Conservation (phyloP, 1,140 invertebrate species). For the Plutomurus gul region DNA sequence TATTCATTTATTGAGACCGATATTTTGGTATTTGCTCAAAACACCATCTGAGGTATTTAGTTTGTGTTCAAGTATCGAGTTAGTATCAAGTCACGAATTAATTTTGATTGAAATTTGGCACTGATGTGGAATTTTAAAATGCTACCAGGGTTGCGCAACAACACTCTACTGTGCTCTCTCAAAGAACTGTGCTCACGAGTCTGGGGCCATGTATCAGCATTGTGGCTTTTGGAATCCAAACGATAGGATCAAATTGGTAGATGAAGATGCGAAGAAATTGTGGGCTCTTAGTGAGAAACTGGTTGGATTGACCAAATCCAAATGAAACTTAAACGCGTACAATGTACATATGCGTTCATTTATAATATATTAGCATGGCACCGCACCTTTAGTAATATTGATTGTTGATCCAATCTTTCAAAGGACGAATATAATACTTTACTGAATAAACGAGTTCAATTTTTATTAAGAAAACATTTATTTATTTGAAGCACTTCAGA, state of each 20-base stretch:
- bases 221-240: conserved; percentile 34
- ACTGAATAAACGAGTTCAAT: neutral
- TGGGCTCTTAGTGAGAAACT: conserved; percentile 58
- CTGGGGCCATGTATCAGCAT: conserved; percentile 47
- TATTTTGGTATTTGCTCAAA: conserved; percentile 10
- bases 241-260: conserved; percentile 28
- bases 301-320: conserved; percentile 15
- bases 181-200: neutral
- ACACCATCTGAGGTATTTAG: conserved; percentile 27
- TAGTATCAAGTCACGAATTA: neutral
- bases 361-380: too few species aligned
- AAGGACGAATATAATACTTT: neutral
- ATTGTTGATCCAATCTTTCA: too few species aligned
- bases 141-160: conserved; percentile 49
- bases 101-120: too few species aligned
- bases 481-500: too few species aligned
- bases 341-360: too few species aligned
- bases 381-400: too few species aligned
- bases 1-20: neutral
- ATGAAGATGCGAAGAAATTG: conserved; percentile 56
- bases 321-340: neutral
- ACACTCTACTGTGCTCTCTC: conserved; percentile 46
- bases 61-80: neutral
- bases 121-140: too few species aligned
- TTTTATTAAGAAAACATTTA: too few species aligned